phyloP scores from a whole-genome alignment of 2,888 invertebrate genomes.

The Agapostemon virescens region DNA sequence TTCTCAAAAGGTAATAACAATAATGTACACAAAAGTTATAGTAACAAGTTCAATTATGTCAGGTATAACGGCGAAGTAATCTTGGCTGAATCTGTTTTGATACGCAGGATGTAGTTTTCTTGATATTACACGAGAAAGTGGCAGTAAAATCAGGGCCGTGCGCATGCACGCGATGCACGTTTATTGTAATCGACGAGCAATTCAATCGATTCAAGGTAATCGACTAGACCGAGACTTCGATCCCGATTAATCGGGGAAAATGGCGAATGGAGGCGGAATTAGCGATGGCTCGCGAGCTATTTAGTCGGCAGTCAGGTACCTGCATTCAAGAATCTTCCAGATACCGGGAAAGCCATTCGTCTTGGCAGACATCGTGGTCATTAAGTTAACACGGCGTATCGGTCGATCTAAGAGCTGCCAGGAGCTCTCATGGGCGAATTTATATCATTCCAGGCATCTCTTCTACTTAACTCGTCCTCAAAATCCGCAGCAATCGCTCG shows the following conservation, averaged over 20 bases:
- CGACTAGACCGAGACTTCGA: conserved; percentile 3
- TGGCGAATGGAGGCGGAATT: conserved; percentile 48
- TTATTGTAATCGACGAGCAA: conserved; percentile 23
- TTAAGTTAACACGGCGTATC: conserved; percentile 66
- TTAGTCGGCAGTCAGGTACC: conserved; percentile 52
- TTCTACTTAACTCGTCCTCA: conserved; percentile 35
- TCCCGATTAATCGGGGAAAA: conserved; percentile 55
- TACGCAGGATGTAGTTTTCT: neutral
- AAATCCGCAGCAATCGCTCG: neutral
- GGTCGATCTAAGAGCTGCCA: conserved; percentile 49
- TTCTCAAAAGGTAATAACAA: neutral
- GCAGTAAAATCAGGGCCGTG: neutral
- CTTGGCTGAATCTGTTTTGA: neutral
- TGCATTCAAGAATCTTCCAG: conserved; percentile 42
- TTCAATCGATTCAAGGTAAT: conserved; percentile 39
- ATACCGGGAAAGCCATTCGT: conserved; percentile 61
- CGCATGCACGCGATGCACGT: neutral
- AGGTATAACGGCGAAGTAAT: neutral
- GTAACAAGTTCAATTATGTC: neutral
- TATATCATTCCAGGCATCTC: conserved; percentile 52
- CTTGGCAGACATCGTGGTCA: conserved; percentile 61
- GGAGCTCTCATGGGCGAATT: conserved; percentile 51
- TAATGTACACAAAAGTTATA: neutral
- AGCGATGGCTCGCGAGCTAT: conserved; percentile 55
- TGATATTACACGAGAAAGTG: neutral